Base-by-base conservation (phyloP, 2,797 vertebrate species). In the Protonibea diacanthus region DNA sequence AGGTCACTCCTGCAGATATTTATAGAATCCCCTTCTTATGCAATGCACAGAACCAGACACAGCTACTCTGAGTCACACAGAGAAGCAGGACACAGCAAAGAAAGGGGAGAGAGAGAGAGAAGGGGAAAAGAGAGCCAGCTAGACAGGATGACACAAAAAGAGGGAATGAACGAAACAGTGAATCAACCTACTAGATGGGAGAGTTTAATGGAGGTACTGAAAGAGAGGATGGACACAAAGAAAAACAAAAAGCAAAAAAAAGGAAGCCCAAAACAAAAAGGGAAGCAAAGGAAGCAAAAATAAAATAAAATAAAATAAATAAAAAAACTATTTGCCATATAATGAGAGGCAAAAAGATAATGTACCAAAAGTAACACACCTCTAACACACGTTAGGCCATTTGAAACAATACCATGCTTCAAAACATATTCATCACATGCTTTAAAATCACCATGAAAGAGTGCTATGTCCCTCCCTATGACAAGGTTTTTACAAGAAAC, bases 21-120 rank as follows among this genome's bases (percentile, higher is more conserved):
- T 93, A 92, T 94, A 93, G 94, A 80, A 88, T 76, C 52, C 45
- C 20, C 25, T 17, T 78, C 82, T 93, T 93, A 94, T 87, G 88
- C 81, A 94, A 94, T 86, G 52, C 71, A 87, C 85, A 89, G 83
- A 88, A 78, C 57, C 70, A 89, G 90, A 91, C 86, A 82, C 72
- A 83, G 77, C 84, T 87, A 78, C 79, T 91, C 76, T 88, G 71
- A 91, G 79, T 81, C 83, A 88, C 82, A 82, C 58, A 76, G 75
- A 81, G 7, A 82, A 51, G 21, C 45, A 73, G 45, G 47, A 78
- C 79, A 81, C 23, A 59, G 57, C 29, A 87, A 84, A 80, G 47
- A 62, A 68, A 61, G 21, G 29, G 10, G n/a, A 51, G 33, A 60
- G 13, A 52, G 33, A 6, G 23, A 12, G 8, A 4, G 38, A 49